Evolutionary conservation across 2,888 invertebrate species (phyloP).

Genomic region (Helleia helle): DNA sequence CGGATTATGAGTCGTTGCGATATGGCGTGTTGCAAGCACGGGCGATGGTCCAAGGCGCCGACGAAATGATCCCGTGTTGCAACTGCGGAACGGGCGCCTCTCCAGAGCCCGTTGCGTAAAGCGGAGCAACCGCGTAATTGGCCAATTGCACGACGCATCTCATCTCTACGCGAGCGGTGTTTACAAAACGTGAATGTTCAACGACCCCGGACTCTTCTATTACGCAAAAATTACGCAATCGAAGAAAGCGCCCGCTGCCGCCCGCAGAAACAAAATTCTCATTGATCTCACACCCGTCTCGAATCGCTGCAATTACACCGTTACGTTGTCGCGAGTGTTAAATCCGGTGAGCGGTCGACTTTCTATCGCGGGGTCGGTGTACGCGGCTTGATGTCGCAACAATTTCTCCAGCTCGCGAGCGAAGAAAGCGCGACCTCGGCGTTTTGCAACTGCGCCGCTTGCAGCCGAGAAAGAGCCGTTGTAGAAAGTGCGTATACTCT

Average conservation of each 20-base stretch:
- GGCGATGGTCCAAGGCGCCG: constrained; percentile 68
- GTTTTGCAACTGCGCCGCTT: constrained; percentile 63
- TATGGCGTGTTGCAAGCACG: constrained; percentile 70
- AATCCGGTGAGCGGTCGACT: constrained; percentile 72
- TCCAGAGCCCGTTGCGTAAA: constrained; percentile 64
- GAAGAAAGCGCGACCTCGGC: constrained; percentile 73
- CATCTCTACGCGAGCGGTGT: constrained; percentile 30
- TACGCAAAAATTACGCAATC: constrained; percentile 63
- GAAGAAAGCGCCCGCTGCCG: constrained; percentile 69
- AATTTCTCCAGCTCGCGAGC: constrained; percentile 71
- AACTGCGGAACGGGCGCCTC: constrained; percentile 66
- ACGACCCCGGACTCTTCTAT: constrained; percentile 47
- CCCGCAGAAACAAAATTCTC: constrained; percentile 55
- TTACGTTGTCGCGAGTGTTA: constrained; percentile 60
- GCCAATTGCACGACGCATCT: constrained; percentile 46
- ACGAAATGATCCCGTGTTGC: constrained; percentile 72
- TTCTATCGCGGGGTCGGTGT: constrained; percentile 72
- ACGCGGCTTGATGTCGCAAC: constrained; percentile 68
- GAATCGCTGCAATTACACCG: constrained; percentile 68
- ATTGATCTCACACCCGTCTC: constrained; percentile 54
- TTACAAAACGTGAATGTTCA: constrained; percentile 50
- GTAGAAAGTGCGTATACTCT: constrained; percentile 55
- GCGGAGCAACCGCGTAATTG: constrained; percentile 40
- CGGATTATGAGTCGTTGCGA: constrained; percentile 70
- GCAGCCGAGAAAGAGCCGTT: constrained; percentile 42